These are phyloP conservation scores for Triplophysa dalaica DNA, from an alignment of 2,113 vertebrate species.

Conservation along the genomic window DNA sequence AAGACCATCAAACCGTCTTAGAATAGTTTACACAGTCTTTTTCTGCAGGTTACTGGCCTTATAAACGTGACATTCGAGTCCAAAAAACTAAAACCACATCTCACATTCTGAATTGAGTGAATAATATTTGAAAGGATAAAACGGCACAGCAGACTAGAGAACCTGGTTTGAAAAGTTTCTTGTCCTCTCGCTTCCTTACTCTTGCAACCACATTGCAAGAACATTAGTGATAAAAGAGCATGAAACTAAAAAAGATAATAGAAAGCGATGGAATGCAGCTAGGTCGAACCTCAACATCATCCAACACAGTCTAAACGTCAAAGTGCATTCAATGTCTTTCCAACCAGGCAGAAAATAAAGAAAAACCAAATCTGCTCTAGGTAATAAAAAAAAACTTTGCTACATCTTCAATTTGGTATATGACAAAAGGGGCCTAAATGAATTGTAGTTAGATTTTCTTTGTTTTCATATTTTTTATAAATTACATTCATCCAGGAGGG, in stretches of 20 bases:
- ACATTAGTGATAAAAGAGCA: conserved; percentile 23
- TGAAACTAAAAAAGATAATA: conserved; percentile 62
- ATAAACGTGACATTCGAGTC: not conserved
- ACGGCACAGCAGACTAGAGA: not conserved
- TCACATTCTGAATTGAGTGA: conserved; percentile 5
- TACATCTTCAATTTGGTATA: conserved; percentile 41
- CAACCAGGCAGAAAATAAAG: conserved; percentile 50
- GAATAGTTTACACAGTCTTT: no score
- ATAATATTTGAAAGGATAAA: conserved; percentile 17
- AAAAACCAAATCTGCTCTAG: conserved; percentile 14
- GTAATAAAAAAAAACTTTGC: conserved; percentile 19
- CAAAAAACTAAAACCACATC: not conserved
- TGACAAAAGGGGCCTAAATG: conserved; percentile 36
- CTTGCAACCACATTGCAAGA: conserved; percentile 16
- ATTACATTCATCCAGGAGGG: conserved; percentile 69
- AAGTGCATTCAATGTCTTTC: conserved; percentile 77
- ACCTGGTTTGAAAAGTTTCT: conserved; percentile 2
- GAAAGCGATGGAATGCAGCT: conserved; percentile 74
- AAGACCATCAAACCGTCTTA: no score
- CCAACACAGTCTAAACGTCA: conserved; percentile 74
- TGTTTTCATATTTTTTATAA: conserved; percentile 49
- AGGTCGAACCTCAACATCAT: conserved; percentile 65
- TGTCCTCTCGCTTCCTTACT: not conserved
- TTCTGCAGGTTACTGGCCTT: conserved; percentile 3
- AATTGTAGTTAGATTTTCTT: not conserved